These are phyloP conservation scores for Cosmopolites sordidus DNA, from an alignment of 2,888 invertebrate species.

Conservation along the genomic window DNA sequence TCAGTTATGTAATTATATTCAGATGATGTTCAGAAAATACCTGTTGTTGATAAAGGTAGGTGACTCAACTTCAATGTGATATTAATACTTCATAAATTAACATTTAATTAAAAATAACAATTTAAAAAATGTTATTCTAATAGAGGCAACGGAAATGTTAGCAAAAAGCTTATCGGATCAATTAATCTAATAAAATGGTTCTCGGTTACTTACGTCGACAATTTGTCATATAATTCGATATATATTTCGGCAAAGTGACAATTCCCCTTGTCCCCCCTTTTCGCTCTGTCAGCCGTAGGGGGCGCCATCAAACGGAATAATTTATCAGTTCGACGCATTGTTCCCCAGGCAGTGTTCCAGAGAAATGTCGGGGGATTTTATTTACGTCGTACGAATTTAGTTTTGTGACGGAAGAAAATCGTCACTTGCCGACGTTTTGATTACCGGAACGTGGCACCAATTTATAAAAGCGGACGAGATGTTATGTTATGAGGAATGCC, in stretches of 20 bases:
- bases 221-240: slow-evolving; percentile 25
- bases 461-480: neutral
- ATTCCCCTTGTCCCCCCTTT: slow-evolving; percentile 18
- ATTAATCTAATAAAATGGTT: neutral
- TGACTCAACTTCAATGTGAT: too few relatives aligned
- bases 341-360: slow-evolving; percentile 36
- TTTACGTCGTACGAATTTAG: slow-evolving; percentile 27
- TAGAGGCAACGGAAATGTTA: too few relatives aligned
- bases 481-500: too few relatives aligned
- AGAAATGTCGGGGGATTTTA: slow-evolving; percentile 21
- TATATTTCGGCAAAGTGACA: slow-evolving; percentile 8
- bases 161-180: neutral
- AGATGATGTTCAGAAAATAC: too few relatives aligned
- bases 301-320: slow-evolving; percentile 44
- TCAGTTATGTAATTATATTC: too few relatives aligned
- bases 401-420: slow-evolving; percentile 17
- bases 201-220: slow-evolving; percentile 7
- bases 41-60: too few relatives aligned
- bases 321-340: slow-evolving; percentile 43
- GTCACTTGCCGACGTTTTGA: slow-evolving; percentile 14
- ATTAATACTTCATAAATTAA: too few relatives aligned
- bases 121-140: too few relatives aligned
- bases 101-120: too few relatives aligned
- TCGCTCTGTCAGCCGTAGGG: slow-evolving; percentile 29
- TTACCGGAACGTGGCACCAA: slow-evolving; percentile 9